phyloP scores from a whole-genome alignment of 2,113 vertebrate genomes.

The Hydrochoerus hydrochaeris region DNA sequence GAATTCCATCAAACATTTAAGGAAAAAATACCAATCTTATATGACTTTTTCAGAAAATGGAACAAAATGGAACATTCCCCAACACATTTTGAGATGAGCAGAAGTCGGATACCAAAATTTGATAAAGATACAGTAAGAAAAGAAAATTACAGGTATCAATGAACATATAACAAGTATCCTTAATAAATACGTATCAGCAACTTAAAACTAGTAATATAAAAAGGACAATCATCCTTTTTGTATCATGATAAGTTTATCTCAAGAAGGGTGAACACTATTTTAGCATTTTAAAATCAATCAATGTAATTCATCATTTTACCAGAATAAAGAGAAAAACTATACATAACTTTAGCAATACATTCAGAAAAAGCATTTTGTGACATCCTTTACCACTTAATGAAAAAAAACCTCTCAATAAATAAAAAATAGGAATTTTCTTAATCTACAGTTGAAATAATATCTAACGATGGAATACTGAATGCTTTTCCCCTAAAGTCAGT shows the following conservation, averaged over 20 bases:
- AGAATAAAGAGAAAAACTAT: neutral
- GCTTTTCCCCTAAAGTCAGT: neutral
- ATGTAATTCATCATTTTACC: neutral
- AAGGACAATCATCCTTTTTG: neutral
- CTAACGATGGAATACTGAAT: neutral
- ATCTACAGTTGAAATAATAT: conserved; percentile 15
- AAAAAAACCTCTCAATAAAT: neutral
- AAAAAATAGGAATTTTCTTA: conserved; percentile 35
- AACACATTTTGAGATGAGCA: neutral
- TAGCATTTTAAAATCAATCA: conserved; percentile 18
- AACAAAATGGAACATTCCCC: neutral
- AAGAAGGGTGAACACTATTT: neutral
- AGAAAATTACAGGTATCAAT: neutral
- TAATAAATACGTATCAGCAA: conserved; percentile 18
- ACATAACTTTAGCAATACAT: neutral
- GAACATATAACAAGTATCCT: neutral
- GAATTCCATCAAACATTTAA: neutral
- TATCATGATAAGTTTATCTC: conserved; percentile 39
- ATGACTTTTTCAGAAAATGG: neutral
- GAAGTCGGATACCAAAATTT: conserved; percentile 39
- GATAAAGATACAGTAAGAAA: conserved; percentile 1
- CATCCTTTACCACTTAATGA: neutral
- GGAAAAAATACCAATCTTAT: neutral
- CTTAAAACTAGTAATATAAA: conserved; percentile 5
- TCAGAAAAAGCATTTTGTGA: conserved; percentile 43